Conservation (phyloP, 2,888 invertebrate genomes). For the Trissonchulus latispiculum region DNA sequence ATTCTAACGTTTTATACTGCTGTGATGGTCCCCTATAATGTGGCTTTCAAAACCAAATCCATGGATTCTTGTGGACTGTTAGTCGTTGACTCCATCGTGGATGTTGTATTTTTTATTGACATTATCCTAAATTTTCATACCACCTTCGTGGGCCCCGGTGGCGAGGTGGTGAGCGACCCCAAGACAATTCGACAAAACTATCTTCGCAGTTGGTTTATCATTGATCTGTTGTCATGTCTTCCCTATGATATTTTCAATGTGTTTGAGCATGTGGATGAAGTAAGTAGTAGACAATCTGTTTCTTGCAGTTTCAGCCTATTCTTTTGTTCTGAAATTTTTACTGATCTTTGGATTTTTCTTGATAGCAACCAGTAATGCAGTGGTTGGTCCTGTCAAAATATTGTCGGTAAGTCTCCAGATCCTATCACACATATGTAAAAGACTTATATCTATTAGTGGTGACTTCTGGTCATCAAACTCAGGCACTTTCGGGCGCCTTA, state of each 20-base stretch:
- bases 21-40: constrained; percentile 96
- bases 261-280: constrained; percentile 92
- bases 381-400: not conserved
- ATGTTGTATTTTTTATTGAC: constrained; percentile 99
- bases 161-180: constrained; percentile 90
- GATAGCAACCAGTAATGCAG: not conserved
- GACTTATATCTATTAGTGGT: no score
- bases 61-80: constrained; percentile 57
- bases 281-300: constrained; percentile 23
- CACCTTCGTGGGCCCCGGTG: constrained; percentile 83
- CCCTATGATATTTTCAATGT: constrained; percentile 99
- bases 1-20: constrained; percentile 99
- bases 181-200: constrained; percentile 97
- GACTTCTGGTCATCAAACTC: no score
- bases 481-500: no score
- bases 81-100: constrained; percentile 70
- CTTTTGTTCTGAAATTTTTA: not conserved
- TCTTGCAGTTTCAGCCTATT: not conserved
- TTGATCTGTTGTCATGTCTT: constrained; percentile 94
- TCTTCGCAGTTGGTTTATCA: constrained; percentile 98
- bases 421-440: no score
- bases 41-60: constrained; percentile 97
- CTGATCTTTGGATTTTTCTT: no score
- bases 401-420: no score
- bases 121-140: constrained; percentile 99